Conservation (phyloP, 1,140 invertebrate genomes). For the Odontomachus brunneus region DNA sequence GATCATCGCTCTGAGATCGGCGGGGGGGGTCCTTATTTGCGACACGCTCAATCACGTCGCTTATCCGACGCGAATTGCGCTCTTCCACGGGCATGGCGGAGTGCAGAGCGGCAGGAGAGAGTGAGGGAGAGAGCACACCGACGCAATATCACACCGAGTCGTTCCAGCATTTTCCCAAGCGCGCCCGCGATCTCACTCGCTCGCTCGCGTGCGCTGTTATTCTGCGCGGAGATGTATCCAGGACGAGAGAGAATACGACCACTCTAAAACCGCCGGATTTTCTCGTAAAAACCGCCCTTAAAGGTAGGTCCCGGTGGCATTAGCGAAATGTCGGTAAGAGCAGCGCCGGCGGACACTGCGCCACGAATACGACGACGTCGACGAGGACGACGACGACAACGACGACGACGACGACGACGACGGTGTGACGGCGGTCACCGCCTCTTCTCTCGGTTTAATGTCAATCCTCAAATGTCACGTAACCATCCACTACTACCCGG, state of each 20-base stretch:
- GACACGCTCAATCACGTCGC: constrained; percentile 41
- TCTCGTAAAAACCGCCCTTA: constrained; percentile 80
- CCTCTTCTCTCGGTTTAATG: constrained; percentile 76
- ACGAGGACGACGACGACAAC: too few relatives aligned
- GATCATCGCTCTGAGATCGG: background rate
- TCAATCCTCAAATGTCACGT: constrained; percentile 84
- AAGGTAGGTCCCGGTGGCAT: constrained; percentile 78
- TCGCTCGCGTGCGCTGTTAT: background rate
- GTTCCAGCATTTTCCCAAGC: constrained; percentile 1
- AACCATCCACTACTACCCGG: constrained; percentile 72
- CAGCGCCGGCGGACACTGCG: constrained; percentile 48
- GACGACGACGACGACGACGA: too few relatives aligned
- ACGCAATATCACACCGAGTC: constrained; percentile 26
- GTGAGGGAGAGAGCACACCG: background rate
- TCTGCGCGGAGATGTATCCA: background rate
- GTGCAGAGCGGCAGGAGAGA: too few relatives aligned
- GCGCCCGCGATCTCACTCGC: too few relatives aligned
- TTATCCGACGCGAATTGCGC: constrained; percentile 46
- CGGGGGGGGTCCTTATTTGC: constrained; percentile 15
- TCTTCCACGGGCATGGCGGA: constrained; percentile 17
- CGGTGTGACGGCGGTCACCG: too few relatives aligned
- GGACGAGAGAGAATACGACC: constrained; percentile 58
- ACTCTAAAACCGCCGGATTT: constrained; percentile 76
- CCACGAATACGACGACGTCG: background rate
- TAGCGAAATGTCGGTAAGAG: constrained; percentile 81